Percentiles rank a stretch among this genome's conserved stretches.
Evolutionary conservation across 2,888 invertebrate species (phyloP).

Genomic region (Ennomos quercinarius): DNA sequence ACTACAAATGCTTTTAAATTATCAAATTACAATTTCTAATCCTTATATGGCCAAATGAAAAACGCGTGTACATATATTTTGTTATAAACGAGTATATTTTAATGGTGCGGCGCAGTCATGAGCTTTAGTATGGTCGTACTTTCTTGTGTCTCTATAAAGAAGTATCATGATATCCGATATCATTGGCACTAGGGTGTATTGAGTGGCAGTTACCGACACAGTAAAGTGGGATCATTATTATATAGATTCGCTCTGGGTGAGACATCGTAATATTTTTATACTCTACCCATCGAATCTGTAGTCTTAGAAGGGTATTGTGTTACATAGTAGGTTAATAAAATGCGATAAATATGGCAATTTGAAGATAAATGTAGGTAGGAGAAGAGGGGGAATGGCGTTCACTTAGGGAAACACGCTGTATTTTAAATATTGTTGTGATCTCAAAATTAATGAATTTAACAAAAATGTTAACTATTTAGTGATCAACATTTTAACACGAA

Average conservation of each 20-base stretch:
- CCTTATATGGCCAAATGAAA: too few species aligned
- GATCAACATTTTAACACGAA: too few species aligned
- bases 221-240: slow-evolving; percentile 56
- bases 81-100: too few species aligned
- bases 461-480: too few species aligned
- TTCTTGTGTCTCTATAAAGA: not conserved
- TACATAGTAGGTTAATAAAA: slow-evolving; percentile 15
- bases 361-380: not conserved
- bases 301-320: slow-evolving; percentile 25
- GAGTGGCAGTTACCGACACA: slow-evolving; percentile 55
- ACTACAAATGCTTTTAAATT: too few species aligned
- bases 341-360: slow-evolving; percentile 7
- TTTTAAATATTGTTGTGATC: too few species aligned
- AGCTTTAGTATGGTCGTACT: not conserved
- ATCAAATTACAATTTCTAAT: too few species aligned
- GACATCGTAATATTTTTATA: slow-evolving; percentile 59
- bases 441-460: too few species aligned
- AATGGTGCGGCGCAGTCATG: not conserved
- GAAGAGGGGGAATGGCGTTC: too few species aligned
- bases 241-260: slow-evolving; percentile 44
- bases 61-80: too few species aligned
- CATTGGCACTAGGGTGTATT: slow-evolving; percentile 52
- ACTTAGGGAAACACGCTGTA: too few species aligned
- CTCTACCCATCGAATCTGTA: slow-evolving; percentile 45
- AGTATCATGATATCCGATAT: slow-evolving; percentile 28